These are phyloP conservation scores for Drosophila paulistorum DNA, from an alignment of 1,140 invertebrate genomes.

Conservation along the genomic window DNA sequence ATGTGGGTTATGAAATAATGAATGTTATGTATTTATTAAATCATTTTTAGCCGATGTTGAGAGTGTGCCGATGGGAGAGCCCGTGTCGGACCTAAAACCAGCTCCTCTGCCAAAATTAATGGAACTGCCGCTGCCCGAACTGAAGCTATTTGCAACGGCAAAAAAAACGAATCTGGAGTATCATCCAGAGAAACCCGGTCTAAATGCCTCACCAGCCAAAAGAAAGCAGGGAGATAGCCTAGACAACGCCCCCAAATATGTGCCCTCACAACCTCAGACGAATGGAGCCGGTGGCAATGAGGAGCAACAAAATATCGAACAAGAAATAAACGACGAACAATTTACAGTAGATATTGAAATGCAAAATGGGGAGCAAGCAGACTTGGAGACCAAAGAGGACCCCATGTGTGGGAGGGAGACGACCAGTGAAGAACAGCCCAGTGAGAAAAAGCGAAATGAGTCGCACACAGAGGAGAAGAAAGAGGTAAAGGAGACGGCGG, in stretches of 20 bases:
- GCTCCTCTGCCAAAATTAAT: constrained; percentile 64
- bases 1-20: background rate
- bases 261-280: constrained; percentile 59
- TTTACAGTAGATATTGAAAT: constrained; percentile 28
- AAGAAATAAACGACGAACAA: constrained; percentile 40
- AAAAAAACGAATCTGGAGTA: constrained; percentile 71
- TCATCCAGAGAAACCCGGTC: constrained; percentile 76
- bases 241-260: constrained; percentile 82
- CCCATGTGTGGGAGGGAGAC: background rate
- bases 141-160: constrained; percentile 50
- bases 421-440: constrained; percentile 50
- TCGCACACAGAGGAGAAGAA: background rate
- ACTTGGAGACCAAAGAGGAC: background rate
- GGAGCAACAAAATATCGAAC: constrained; percentile 32
- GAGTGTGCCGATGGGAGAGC: constrained; percentile 19
- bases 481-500: constrained; percentile 5
- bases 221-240: constrained; percentile 30
- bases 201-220: constrained; percentile 70
- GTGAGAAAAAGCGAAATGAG: background rate
- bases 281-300: constrained; percentile 36
- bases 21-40: background rate
- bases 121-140: constrained; percentile 64
- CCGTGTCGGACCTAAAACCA: constrained; percentile 64
- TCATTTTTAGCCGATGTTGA: constrained; percentile 66
- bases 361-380: background rate